Conservation (phyloP, 2,888 invertebrate genomes). For the Liopterus haemorrhoidalis region DNA sequence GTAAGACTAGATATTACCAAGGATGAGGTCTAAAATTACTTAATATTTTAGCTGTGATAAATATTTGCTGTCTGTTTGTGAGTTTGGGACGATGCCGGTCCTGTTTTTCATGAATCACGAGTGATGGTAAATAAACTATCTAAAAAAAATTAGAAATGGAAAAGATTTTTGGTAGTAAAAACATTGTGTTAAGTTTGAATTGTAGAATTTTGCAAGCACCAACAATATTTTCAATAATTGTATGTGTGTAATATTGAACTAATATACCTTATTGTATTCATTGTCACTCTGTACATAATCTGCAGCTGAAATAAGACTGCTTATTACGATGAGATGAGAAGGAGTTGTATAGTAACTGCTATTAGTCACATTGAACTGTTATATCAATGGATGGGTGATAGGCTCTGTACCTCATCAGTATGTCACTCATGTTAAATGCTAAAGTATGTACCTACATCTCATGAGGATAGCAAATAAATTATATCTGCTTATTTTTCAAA, state of each 20-base stretch:
- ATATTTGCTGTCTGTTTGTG: too few relatives aligned
- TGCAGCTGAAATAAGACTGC: constrained; percentile 37
- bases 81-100: too few relatives aligned
- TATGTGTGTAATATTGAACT: constrained; percentile 23
- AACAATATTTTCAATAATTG: constrained; percentile 25
- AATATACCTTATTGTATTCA: constrained; percentile 23
- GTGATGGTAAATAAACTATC: too few relatives aligned
- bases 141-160: constrained; percentile 16
- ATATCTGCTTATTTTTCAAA: constrained; percentile 25
- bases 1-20: too few relatives aligned
- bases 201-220: constrained; percentile 24
- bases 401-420: too few relatives aligned
- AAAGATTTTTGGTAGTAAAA: constrained; percentile 21
- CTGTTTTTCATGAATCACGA: too few relatives aligned
- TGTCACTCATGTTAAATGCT: constrained; percentile 23
- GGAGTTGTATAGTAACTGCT: constrained; percentile 34
- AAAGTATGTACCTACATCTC: constrained; percentile 25
- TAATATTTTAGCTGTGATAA: too few relatives aligned
- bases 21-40: too few relatives aligned
- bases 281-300: constrained; percentile 32
- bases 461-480: constrained; percentile 24
- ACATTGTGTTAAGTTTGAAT: constrained; percentile 19
- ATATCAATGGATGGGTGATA: constrained; percentile 20
- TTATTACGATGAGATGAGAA: constrained; percentile 26
- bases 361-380: constrained; percentile 22